phyloP scores from a whole-genome alignment of 1,140 invertebrate genomes.

The Leptinotarsa undecemlineata region DNA sequence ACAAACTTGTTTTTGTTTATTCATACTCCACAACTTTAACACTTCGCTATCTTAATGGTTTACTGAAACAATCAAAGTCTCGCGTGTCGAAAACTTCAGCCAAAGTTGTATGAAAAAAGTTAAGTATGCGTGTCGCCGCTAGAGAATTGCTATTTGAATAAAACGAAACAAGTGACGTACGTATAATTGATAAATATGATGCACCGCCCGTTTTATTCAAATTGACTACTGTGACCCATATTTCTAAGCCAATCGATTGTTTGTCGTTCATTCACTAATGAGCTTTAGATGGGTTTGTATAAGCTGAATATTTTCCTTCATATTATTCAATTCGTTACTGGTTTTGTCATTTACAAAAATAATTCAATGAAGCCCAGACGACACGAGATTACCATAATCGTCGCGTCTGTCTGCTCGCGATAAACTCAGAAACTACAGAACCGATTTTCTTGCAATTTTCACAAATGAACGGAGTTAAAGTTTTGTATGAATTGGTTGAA shows the following conservation, averaged over 20 bases:
- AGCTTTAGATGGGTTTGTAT: too few species aligned
- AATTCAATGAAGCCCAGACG: too few species aligned
- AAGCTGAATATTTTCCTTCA: too few species aligned
- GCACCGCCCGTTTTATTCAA: not conserved
- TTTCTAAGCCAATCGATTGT: not conserved
- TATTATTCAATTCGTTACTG: too few species aligned
- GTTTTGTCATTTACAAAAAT: too few species aligned
- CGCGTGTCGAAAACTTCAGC: conserved; percentile 11
- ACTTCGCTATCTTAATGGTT: conserved; percentile 5
- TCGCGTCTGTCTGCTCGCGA: too few species aligned
- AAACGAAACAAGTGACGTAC: not conserved
- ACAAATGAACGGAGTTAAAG: too few species aligned
- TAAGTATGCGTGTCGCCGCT: conserved; percentile 2
- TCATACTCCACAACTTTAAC: not conserved
- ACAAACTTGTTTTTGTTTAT: not conserved
- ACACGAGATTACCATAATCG: too few species aligned
- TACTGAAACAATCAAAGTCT: not conserved
- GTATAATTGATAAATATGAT: too few species aligned
- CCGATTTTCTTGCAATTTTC: too few species aligned
- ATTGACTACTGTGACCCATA: not conserved
- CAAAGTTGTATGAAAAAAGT: not conserved
- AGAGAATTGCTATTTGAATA: conserved; percentile 8
- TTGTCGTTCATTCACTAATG: not conserved
- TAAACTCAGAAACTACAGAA: too few species aligned
- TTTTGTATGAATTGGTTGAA: too few species aligned